Conservation (phyloP, 2,888 invertebrate genomes). For the Pammene fasciana region DNA sequence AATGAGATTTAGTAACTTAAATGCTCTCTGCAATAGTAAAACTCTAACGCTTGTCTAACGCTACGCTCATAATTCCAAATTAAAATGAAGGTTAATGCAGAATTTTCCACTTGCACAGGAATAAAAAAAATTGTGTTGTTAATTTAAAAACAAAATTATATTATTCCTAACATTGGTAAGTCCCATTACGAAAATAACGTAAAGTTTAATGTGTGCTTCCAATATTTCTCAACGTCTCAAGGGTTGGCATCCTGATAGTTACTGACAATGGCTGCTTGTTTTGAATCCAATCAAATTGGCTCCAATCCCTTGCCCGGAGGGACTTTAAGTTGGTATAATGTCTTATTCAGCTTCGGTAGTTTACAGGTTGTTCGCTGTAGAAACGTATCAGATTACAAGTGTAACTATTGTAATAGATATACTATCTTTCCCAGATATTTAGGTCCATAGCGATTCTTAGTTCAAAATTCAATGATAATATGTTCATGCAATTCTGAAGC, state of each 20-base stretch:
- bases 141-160: background rate
- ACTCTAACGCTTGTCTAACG: too few relatives aligned
- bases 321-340: slow-evolving; percentile 29
- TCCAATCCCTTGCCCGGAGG: slow-evolving; percentile 23
- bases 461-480: too few relatives aligned
- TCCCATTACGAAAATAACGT: background rate
- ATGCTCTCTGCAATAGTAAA: too few relatives aligned
- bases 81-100: too few relatives aligned
- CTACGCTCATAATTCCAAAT: too few relatives aligned
- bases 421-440: too few relatives aligned
- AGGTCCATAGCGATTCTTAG: too few relatives aligned
- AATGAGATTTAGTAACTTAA: too few relatives aligned
- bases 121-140: background rate
- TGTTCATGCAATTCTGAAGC: too few relatives aligned
- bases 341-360: slow-evolving; percentile 20
- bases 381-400: slow-evolving; percentile 1
- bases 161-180: background rate
- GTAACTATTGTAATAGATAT: background rate
- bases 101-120: too few relatives aligned
- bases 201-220: slow-evolving; percentile 48
- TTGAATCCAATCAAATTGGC: slow-evolving; percentile 52
- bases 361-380: slow-evolving; percentile 17
- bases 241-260: slow-evolving; percentile 42
- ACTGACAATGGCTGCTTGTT: slow-evolving; percentile 51
- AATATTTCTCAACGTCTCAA: slow-evolving; percentile 38